Evolutionary conservation across 2,797 vertebrate species (phyloP).

Genomic region (Sitta carolinensis): DNA sequence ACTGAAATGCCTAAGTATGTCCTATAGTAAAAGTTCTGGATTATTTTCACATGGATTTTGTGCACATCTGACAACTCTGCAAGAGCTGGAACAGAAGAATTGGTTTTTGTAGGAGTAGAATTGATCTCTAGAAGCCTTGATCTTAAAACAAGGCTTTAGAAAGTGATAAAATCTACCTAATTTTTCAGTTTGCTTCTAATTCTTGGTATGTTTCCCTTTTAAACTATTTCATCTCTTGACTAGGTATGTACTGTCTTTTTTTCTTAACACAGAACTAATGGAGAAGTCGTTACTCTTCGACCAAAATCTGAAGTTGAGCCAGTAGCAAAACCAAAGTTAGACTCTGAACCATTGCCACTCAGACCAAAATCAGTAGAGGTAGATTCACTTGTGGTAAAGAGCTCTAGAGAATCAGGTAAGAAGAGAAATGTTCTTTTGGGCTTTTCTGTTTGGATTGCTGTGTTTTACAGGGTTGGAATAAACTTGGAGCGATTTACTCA

Average conservation of each 20-base stretch:
- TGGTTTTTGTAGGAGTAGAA: neutral
- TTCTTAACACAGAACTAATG: constrained; percentile 83
- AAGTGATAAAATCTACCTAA: neutral
- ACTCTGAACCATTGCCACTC: constrained; percentile 73
- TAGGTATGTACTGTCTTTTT: neutral
- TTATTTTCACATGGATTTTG: neutral
- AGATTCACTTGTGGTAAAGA: constrained; percentile 73
- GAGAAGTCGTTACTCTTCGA: constrained; percentile 83
- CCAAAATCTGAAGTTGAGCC: constrained; percentile 89
- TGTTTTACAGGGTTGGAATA: neutral
- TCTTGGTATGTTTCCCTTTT: neutral
- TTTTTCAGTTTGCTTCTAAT: neutral
- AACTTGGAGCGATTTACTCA: neutral
- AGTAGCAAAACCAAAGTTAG: constrained; percentile 78
- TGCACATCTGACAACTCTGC: neutral
- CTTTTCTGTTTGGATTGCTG: neutral
- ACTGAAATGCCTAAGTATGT: neutral
- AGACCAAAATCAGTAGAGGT: constrained; percentile 86
- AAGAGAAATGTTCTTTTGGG: neutral
- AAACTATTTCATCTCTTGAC: neutral
- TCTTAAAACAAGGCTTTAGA: neutral
- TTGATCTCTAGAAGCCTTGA: neutral
- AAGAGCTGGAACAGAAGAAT: neutral
- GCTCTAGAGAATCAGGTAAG: constrained; percentile 79
- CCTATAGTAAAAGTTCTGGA: neutral